A percentile compares a stretch with the other conserved stretches of the same genome.
Conservation (phyloP, 1,140 invertebrate genomes). For the Trigoniulus corallinus region DNA sequence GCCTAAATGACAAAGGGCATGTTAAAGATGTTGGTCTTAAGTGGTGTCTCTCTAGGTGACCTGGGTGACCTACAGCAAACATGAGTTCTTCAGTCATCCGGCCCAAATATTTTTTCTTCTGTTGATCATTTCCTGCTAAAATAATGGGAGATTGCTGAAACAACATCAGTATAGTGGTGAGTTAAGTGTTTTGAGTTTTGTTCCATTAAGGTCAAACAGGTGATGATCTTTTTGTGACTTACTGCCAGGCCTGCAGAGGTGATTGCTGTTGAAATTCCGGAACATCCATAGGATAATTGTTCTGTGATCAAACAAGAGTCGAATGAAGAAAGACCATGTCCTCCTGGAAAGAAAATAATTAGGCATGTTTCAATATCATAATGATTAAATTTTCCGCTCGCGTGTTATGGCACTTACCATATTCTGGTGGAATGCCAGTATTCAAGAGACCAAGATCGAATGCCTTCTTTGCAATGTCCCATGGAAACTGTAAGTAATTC, state of each 20-base stretch:
- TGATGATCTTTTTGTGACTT: slow-evolving; percentile 28
- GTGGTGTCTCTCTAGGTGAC: too few species aligned
- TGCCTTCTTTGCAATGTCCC: slow-evolving; percentile 88
- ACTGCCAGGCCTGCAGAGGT: slow-evolving; percentile 78
- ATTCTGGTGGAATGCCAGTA: slow-evolving; percentile 52
- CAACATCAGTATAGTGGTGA: too few species aligned
- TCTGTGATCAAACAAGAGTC: slow-evolving; percentile 75
- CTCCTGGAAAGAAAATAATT: slow-evolving; percentile 37
- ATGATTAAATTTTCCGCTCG: slow-evolving; percentile 1
- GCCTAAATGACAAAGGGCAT: slow-evolving; percentile 34
- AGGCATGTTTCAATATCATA: not conserved
- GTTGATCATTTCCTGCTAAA: slow-evolving; percentile 63
- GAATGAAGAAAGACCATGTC: slow-evolving; percentile 56
- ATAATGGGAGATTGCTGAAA: slow-evolving; percentile 74
- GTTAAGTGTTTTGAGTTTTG: slow-evolving; percentile 14
- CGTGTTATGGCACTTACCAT: too few species aligned
- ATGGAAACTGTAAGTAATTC: slow-evolving; percentile 48
- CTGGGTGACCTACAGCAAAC: slow-evolving; percentile 70
- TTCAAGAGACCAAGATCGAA: slow-evolving; percentile 80
- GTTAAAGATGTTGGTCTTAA: too few species aligned
- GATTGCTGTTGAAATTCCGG: slow-evolving; percentile 80
- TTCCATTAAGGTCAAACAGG: not conserved
- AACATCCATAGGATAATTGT: slow-evolving; percentile 85
- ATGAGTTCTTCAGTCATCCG: slow-evolving; percentile 68
- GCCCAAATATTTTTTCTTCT: slow-evolving; percentile 86